These are phyloP conservation scores for Phaethornis superciliosus DNA, from an alignment of 2,113 vertebrate genomes.

Conservation along the genomic window DNA sequence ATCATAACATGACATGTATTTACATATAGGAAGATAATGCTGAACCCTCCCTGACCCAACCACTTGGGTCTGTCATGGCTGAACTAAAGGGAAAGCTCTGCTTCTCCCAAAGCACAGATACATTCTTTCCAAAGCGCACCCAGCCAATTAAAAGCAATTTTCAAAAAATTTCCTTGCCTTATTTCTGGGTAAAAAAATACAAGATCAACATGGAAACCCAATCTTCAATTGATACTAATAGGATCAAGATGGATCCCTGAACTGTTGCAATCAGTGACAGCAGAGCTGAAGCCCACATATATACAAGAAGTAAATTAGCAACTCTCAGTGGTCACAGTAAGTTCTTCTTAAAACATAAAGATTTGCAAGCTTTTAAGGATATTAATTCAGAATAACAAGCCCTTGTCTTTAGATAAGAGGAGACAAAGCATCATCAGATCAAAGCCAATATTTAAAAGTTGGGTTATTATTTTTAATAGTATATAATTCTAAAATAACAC, in stretches of 20 bases:
- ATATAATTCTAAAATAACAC: background rate
- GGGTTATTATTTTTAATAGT: background rate
- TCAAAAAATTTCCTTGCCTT: background rate
- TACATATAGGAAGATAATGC: background rate
- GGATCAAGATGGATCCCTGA: background rate
- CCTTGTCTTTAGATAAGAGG: background rate
- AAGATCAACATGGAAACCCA: background rate
- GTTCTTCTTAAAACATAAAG: background rate
- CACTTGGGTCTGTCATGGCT: background rate
- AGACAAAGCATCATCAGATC: background rate
- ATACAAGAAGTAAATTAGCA: background rate
- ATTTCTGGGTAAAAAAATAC: background rate
- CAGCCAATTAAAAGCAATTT: background rate
- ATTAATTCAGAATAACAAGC: background rate
- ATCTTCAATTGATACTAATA: background rate
- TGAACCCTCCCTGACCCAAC: background rate
- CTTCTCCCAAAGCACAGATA: background rate
- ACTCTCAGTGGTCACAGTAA: background rate
- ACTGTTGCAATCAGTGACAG: background rate
- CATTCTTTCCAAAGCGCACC: background rate
- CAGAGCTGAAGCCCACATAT: background rate
- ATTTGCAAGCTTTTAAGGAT: background rate
- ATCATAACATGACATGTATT: rapidly evolving
- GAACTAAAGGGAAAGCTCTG: background rate
- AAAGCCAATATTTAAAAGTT: background rate